Evolutionary conservation across 2,113 vertebrate genomes (phyloP).

Genomic region (rat (Rattus norvegicus)): DNA sequence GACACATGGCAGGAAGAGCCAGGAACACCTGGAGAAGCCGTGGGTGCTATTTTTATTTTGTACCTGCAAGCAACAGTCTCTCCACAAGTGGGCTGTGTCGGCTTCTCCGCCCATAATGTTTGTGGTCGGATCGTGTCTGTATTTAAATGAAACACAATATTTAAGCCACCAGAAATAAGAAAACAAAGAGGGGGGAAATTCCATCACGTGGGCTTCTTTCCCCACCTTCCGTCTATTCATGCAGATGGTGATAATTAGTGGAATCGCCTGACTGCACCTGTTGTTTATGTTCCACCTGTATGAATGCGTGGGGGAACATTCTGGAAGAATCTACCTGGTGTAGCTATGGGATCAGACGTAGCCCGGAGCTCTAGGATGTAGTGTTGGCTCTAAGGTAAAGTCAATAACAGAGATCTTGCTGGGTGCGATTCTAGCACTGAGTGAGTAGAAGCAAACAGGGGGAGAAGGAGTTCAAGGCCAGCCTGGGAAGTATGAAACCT

Average conservation of each 20-base stretch:
- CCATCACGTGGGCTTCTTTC: slow-evolving; percentile 16
- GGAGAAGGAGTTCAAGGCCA: neutral
- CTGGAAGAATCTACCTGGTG: neutral
- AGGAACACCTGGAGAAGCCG: slow-evolving; percentile 41
- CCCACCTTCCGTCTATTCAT: slow-evolving; percentile 53
- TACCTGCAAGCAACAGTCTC: slow-evolving; percentile 58
- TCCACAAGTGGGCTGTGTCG: slow-evolving; percentile 57
- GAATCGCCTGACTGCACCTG: slow-evolving; percentile 74
- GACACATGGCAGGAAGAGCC: neutral
- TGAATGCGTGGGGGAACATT: neutral
- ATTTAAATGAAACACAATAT: slow-evolving; percentile 81
- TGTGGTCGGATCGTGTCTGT: slow-evolving; percentile 75
- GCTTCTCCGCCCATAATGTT: slow-evolving; percentile 76
- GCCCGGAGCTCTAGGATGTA: neutral
- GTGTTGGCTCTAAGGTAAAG: neutral
- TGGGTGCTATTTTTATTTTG: slow-evolving; percentile 39
- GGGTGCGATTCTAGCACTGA: neutral
- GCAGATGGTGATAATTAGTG: slow-evolving; percentile 79
- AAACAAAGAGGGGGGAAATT: slow-evolving; percentile 75
- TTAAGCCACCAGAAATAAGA: slow-evolving; percentile 77
- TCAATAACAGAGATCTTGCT: neutral
- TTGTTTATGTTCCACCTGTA: slow-evolving; percentile 64
- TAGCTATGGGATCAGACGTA: neutral
- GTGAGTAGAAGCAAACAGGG: neutral
- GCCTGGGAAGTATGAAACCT: neutral